Base-by-base conservation (phyloP, 2,888 invertebrate species). In the Megastigmus dorsalis region DNA sequence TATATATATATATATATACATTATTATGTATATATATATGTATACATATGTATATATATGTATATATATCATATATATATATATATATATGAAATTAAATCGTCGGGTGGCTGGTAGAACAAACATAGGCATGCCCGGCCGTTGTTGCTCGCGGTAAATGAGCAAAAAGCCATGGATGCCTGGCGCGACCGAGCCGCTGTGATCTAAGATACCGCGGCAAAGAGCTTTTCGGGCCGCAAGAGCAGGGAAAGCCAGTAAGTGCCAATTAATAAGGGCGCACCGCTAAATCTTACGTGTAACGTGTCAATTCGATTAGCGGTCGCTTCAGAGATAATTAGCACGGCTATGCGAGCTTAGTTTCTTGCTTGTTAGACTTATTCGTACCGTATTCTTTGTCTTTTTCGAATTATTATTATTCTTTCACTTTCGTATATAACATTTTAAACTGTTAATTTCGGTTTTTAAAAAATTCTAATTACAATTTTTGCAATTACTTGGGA, bases 321-420 rank as follows among this genome's bases (percentile, higher is more conserved):
- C n/a, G 59, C 77, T 77, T 78, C 62, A 66, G 67, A 62, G 63
- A 69, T 78, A 78, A 77, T 79, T 80, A 74, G 79, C 71, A 73
- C 13, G 36, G 2, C 5, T 23, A 26, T 36, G n/a, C 10, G n/a
- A 13, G 41, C 41, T n/a, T n/a, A n/a, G n/a, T n/a, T n/a, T n/a
- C n/a, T n/a, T n/a, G n/a, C n/a, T n/a, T n/a, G n/a, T n/a, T n/a
- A n/a, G n/a, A n/a, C n/a, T n/a, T n/a, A n/a, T n/a, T n/a, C n/a
- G n/a, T n/a, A n/a, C n/a, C n/a, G n/a, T n/a, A n/a, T n/a, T n/a
- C n/a, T n/a, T n/a, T n/a, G n/a, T n/a, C n/a, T n/a, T n/a, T n/a
- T n/a, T n/a, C n/a, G n/a, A n/a, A n/a, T n/a, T n/a, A n/a, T n/a
- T n/a, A n/a, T n/a, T n/a, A n/a, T n/a, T n/a, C n/a, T n/a, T n/a